These are phyloP conservation scores for Actias luna DNA, from an alignment of 2,888 invertebrate genomes.

Conservation along the genomic window DNA sequence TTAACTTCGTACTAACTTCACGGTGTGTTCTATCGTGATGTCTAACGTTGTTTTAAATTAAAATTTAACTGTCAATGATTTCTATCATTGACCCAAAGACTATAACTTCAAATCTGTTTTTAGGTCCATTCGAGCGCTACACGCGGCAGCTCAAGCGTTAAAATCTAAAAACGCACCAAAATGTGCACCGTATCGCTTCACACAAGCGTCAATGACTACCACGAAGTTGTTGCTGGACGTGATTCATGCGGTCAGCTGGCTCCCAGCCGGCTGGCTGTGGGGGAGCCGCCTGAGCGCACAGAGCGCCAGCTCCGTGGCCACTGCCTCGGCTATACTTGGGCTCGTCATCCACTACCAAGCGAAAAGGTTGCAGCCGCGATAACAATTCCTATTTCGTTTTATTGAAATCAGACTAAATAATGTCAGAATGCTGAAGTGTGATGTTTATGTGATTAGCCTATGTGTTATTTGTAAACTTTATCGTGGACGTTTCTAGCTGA, in stretches of 20 bases:
- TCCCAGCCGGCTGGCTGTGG: conserved; percentile 91
- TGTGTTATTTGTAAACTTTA: neutral
- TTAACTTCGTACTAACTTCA: too few species aligned
- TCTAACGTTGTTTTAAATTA: too few species aligned
- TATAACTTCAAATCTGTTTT: too few species aligned
- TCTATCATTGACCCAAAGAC: too few species aligned
- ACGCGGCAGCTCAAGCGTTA: conserved; percentile 44
- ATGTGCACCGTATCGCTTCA: conserved; percentile 62
- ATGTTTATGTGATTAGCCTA: neutral
- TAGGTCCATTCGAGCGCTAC: conserved; percentile 60
- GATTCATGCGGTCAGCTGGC: conserved; percentile 89
- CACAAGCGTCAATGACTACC: conserved; percentile 58
- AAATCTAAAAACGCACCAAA: conserved; percentile 47
- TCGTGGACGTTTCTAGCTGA: neutral
- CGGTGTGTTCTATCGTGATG: too few species aligned
- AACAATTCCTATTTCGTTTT: conserved; percentile 1
- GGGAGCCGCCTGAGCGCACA: conserved; percentile 82
- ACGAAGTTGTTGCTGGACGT: conserved; percentile 83
- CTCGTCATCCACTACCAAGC: conserved; percentile 63
- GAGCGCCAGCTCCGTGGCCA: conserved; percentile 55
- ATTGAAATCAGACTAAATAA: too few species aligned
- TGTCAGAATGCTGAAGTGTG: too few species aligned
- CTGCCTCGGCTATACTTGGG: conserved; percentile 55
- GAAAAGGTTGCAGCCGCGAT: conserved; percentile 46
- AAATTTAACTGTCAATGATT: too few species aligned